phyloP scores from a whole-genome alignment of 2,113 vertebrate species.

The Cinclus cinclus region DNA sequence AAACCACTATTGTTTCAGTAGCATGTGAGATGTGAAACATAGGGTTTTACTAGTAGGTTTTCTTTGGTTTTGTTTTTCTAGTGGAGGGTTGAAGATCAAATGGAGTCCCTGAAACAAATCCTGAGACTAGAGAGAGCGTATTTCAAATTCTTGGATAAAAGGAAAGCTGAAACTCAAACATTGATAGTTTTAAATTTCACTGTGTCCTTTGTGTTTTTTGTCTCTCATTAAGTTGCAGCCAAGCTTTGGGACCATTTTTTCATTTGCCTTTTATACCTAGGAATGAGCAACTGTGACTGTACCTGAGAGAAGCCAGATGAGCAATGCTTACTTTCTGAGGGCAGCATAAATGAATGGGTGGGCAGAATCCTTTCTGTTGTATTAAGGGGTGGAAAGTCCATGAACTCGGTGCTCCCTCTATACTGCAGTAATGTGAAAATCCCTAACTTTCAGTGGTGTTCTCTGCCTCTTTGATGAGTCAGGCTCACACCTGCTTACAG shows the following conservation, averaged over 20 bases:
- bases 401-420: neutral
- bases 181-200: neutral
- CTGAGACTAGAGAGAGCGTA: fast-evolving
- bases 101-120: neutral
- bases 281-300: neutral
- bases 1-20: neutral
- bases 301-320: neutral
- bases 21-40: neutral
- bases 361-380: neutral
- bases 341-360: neutral
- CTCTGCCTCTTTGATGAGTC: neutral
- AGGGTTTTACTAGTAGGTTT: neutral
- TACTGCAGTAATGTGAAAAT: neutral
- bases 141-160: neutral
- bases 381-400: neutral
- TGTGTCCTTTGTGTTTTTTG: neutral
- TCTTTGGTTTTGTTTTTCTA: neutral
- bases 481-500: conserved; percentile 9
- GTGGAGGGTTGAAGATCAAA: neutral
- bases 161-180: neutral
- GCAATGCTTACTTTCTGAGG: neutral
- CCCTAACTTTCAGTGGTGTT: neutral
- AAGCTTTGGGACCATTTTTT: neutral
- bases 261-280: neutral
- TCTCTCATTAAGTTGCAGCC: neutral